Base-by-base conservation (phyloP, 2,888 invertebrate species). In the Lepidochitona cinerea region DNA sequence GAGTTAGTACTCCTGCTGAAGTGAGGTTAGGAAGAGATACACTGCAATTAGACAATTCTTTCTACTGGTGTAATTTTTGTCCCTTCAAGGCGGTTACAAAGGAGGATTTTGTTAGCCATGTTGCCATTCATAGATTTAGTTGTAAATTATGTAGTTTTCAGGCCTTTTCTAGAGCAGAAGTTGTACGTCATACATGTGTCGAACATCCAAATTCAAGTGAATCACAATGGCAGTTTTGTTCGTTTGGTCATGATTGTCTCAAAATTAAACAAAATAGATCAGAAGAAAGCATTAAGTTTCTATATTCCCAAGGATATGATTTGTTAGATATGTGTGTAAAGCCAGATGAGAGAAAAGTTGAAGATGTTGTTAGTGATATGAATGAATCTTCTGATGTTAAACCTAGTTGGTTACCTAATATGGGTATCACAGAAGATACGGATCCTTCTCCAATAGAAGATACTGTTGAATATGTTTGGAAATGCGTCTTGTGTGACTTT, bases 41-140 rank as follows among this genome's bases (percentile, higher is more conserved):
- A 9, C 29, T 71, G 18, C 41, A 41, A 14, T 37, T 71, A 26
- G 66, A 71, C 18, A 66, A 33, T 36, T 37, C 41, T 14, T 37
- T 66, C 37, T 71, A 41, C 52, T 71, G 65, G 66, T 71, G 71
- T 66, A 71, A 71, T 35, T 71, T 71, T 23, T 71, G 71, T 71
- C 26, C 65, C 4, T 71, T 71, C 49, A 71, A 71, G 66, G 32
- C 37, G 0, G 49, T 35, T 23, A 59, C 33, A 14, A 71, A 71
- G 23, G 23, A 37, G 23, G 66, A 71, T 37, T 65, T 71, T 29
- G 29, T 71, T 9, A 23, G 26, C 9, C 71, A 71, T 66, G 64
- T 65, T 2, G 33, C 35, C 35, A 66, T 26, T 18, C 71, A 71
- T n/a, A 64, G 66, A 33, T 71, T 71, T 26, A 65, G 52, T 6